Percentiles rank a stretch among this genome's conserved stretches.
Conservation (phyloP, 35 echinoderm and acorn worm genomes). For the Strongylocentrotus purpuratus region DNA sequence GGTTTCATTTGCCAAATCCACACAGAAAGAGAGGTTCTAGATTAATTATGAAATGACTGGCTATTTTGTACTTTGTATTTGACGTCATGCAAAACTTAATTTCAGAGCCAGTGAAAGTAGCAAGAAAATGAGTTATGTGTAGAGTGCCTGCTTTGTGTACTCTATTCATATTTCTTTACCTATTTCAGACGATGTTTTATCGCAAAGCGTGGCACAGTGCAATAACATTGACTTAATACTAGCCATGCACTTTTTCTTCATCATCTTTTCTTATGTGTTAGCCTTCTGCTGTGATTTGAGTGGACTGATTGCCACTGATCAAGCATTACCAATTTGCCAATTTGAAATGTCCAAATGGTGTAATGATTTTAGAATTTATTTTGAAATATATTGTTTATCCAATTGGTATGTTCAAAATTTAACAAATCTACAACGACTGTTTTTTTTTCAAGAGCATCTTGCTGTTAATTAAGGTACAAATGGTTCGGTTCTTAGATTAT, state of each 20-base stretch:
- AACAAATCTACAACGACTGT: no score
- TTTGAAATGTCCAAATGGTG: no score
- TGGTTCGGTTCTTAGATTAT: no score
- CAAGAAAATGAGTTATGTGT: constrained; percentile 20
- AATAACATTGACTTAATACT: constrained; percentile 2
- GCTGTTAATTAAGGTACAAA: no score
- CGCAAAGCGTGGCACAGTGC: neutral
- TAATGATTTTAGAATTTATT: no score
- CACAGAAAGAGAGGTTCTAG: neutral
- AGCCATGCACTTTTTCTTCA: constrained; percentile 25
- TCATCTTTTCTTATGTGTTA: neutral
- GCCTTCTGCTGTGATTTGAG: neutral
- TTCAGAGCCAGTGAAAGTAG: neutral
- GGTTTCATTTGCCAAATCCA: neutral
- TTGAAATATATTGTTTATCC: no score
- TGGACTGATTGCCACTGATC: neutral
- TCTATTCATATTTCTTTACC: neutral
- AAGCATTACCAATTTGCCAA: neutral
- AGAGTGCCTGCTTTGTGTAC: neutral
- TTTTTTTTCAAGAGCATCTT: no score
- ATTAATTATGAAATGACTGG: neutral
- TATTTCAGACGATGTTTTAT: neutral
- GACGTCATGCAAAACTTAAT: constrained; percentile 35
- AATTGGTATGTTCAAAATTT: no score
- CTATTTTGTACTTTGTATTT: neutral